A percentile compares a stretch with the other conserved stretches of the same genome.
Evolutionary conservation across 2,888 invertebrate genomes (phyloP).

Genomic region (Horisme vitalbata): DNA sequence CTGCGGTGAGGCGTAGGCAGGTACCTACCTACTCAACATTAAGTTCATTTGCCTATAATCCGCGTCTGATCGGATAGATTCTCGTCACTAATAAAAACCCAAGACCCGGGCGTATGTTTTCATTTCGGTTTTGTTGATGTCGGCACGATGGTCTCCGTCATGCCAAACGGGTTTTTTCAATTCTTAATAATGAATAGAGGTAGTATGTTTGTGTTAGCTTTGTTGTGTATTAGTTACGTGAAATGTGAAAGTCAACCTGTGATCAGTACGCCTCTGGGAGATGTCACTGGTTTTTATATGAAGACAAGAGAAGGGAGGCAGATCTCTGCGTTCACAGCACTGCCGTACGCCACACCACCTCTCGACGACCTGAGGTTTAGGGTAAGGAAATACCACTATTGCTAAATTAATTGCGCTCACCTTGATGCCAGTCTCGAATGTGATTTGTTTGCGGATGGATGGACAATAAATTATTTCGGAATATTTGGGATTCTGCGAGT

Average conservation of each 20-base stretch:
- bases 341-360: constrained; percentile 86
- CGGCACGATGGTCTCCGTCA: constrained; percentile 39
- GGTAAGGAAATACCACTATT: constrained; percentile 58
- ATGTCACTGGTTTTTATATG: constrained; percentile 79
- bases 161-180: constrained; percentile 40
- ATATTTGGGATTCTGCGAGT: too few relatives aligned
- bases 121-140: constrained; percentile 52
- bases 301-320: constrained; percentile 80
- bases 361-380: constrained; percentile 84
- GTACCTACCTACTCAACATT: constrained; percentile 1
- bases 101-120: constrained; percentile 43
- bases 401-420: not conserved
- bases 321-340: constrained; percentile 84
- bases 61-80: constrained; percentile 30
- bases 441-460: too few relatives aligned
- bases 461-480: too few relatives aligned
- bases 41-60: constrained; percentile 43
- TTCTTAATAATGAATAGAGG: constrained; percentile 23
- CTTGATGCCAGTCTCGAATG: too few relatives aligned
- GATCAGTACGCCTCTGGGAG: constrained; percentile 73
- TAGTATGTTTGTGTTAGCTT: constrained; percentile 5
- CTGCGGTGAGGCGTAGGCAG: constrained; percentile 6
- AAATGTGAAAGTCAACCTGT: constrained; percentile 43
- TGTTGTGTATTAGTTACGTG: constrained; percentile 37
- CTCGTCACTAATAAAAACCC: constrained; percentile 55